Base-by-base conservation (phyloP, 2,888 invertebrate species). In the Campopleginae sp. region DNA sequence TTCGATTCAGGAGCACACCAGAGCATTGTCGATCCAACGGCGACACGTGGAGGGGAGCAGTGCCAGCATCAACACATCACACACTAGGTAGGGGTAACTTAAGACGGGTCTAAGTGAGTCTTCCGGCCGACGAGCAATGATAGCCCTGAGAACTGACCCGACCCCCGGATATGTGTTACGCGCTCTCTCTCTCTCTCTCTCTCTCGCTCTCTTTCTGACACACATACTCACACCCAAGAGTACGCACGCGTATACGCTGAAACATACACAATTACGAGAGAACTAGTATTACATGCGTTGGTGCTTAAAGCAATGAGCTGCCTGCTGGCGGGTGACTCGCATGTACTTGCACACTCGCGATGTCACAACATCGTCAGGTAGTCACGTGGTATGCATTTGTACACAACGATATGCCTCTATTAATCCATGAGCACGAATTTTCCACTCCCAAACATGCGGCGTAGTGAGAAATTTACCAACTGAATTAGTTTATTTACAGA, bases 51-150 rank as follows among this genome's bases (percentile, higher is more conserved):
- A 71, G 58, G 85, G 48, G 61, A 44, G 63, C 66, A 44, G 86
- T 84, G 87, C 86, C 85, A 82, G 82, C 87, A 78, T 83, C 87
- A 58, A 66, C 81, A 44, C 77, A 78, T 44, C 77, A 58, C 44
- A 77, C 78, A 66, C 68, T 78, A 71, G 84, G 88, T 87, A 88
- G 93, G 93, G 92, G 93, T 94, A 94, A 94, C 93, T 93, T 92
- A 94, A 94, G 93, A 94, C 93, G 93, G 91, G 93, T 91, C 93
- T 94, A 94, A 94, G 93, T 94, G 93, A 93, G 93, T 93, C 93
- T 94, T 94, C 93, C 93, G 93, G 93, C 92, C 92, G 91, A 86
- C 89, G 83, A 90, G 91, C 93, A 92, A 93, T 94, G 93, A 94
- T 94, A 94, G 93, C 91, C 93, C 93, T 94, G 93, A 93, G 93